Percentiles rank a stretch among this genome's conserved stretches.
Evolutionary conservation across 1,140 invertebrate species (phyloP).

Genomic region (Semibalanus balanoides): DNA sequence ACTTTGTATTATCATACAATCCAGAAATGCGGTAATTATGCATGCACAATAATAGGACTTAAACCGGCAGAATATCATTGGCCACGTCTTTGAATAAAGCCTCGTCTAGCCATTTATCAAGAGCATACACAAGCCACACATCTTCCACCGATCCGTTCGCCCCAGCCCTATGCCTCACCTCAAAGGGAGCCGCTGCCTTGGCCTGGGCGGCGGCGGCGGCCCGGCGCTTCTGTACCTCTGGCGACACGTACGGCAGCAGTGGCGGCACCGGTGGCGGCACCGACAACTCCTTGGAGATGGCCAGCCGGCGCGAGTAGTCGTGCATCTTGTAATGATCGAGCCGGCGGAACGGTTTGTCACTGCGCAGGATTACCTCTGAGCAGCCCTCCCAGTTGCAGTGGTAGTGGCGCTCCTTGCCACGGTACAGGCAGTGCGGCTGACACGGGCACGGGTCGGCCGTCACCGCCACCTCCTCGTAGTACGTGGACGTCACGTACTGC

Average conservation of each 20-base stretch:
- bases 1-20: too few species aligned
- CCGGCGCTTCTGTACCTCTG: not conserved
- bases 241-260: not conserved
- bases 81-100: too few species aligned
- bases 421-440: slow-evolving; percentile 51
- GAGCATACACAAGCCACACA: too few species aligned
- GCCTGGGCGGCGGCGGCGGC: too few species aligned
- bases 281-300: slow-evolving; percentile 13
- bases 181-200: not conserved
- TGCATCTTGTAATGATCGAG: slow-evolving; percentile 84
- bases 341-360: slow-evolving; percentile 64
- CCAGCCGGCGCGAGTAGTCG: slow-evolving; percentile 40
- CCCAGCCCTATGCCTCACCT: not conserved
- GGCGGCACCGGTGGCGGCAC: slow-evolving; percentile 11
- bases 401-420: slow-evolving; percentile 64
- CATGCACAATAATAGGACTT: too few species aligned
- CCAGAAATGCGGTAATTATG: too few species aligned
- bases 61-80: too few species aligned
- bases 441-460: slow-evolving; percentile 43
- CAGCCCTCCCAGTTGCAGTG: slow-evolving; percentile 69
- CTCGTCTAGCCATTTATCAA: too few species aligned
- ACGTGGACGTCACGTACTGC: slow-evolving; percentile 64
- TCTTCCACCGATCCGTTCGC: too few species aligned
- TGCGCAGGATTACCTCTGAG: slow-evolving; percentile 58
- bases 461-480: slow-evolving; percentile 46